phyloP scores from a whole-genome alignment of 53 echinoderm and acorn worm species.

The Temnopleurus reevesii region DNA sequence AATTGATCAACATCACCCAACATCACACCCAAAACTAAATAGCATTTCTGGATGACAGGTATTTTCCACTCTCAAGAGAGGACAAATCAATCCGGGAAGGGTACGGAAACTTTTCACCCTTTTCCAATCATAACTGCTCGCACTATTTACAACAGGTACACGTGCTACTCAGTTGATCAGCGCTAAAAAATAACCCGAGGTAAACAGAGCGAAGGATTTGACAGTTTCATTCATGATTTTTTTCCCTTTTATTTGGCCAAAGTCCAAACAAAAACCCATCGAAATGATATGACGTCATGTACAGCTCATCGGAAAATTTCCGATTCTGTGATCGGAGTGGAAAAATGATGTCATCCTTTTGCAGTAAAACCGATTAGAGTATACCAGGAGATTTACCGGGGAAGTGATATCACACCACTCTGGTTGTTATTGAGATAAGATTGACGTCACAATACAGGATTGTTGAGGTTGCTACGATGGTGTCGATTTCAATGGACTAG shows the following conservation, averaged over 20 bases:
- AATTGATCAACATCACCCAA: not conserved
- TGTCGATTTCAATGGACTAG: not conserved
- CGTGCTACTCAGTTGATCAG: not conserved
- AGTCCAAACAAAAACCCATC: not conserved
- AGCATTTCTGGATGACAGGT: not conserved
- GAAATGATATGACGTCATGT: not conserved
- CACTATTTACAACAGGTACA: not conserved
- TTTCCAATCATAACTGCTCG: not conserved
- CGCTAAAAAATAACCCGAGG: not conserved
- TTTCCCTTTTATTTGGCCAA: not conserved
- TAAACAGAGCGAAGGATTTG: not conserved
- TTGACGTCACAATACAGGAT: not conserved
- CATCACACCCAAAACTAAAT: not conserved
- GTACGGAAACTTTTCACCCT: not conserved
- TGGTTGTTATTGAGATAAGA: not conserved
- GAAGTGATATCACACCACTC: not conserved
- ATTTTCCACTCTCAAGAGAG: not conserved
- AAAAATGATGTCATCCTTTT: conserved; percentile 26
- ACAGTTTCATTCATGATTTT: not conserved
- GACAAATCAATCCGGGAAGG: not conserved
- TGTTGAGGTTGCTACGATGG: not conserved
- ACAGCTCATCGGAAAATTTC: not conserved
- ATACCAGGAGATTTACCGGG: not conserved
- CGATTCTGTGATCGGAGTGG: not conserved
- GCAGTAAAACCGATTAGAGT: not conserved